Percentiles rank a stretch among this genome's conserved stretches.
Evolutionary conservation across 1,140 invertebrate species (phyloP).

Genomic region (Rhynchophorus ferrugineus): DNA sequence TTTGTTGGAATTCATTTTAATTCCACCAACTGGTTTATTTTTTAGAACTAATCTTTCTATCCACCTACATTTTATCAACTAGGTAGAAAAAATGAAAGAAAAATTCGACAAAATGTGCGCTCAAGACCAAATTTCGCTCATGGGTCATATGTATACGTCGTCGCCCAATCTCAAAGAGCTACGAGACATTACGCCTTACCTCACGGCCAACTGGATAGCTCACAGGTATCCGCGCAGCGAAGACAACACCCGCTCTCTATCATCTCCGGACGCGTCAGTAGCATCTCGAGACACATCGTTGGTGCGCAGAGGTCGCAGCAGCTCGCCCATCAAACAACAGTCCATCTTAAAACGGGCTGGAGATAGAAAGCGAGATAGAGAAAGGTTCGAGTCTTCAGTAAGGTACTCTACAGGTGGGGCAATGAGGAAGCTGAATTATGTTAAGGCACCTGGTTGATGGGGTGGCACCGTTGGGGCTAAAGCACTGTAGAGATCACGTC

Average conservation of each 20-base stretch:
- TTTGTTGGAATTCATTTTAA: no score
- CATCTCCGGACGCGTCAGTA: conserved; percentile 44
- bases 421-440: conserved; percentile 8
- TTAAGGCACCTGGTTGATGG: conserved; percentile 1
- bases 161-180: conserved; percentile 70
- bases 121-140: conserved; percentile 50
- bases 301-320: conserved; percentile 36
- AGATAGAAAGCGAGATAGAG: conserved; percentile 1
- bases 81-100: conserved; percentile 56
- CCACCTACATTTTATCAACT: no score
- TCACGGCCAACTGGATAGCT: conserved; percentile 68
- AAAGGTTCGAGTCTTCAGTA: conserved; percentile 16
- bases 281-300: conserved; percentile 33
- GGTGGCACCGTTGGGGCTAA: no score
- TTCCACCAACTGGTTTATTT: no score
- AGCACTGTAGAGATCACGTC: not conserved
- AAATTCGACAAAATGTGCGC: conserved; percentile 56
- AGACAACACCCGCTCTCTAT: conserved; percentile 56
- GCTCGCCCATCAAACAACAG: conserved; percentile 37
- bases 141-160: conserved; percentile 75
- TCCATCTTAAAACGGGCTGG: conserved; percentile 3
- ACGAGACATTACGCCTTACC: conserved; percentile 65
- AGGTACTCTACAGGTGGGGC: conserved; percentile 23
- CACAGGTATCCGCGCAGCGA: conserved; percentile 60
- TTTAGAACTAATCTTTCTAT: no score